phyloP scores from a whole-genome alignment of 2,797 vertebrate genomes.

The Girardinus metallicus region DNA sequence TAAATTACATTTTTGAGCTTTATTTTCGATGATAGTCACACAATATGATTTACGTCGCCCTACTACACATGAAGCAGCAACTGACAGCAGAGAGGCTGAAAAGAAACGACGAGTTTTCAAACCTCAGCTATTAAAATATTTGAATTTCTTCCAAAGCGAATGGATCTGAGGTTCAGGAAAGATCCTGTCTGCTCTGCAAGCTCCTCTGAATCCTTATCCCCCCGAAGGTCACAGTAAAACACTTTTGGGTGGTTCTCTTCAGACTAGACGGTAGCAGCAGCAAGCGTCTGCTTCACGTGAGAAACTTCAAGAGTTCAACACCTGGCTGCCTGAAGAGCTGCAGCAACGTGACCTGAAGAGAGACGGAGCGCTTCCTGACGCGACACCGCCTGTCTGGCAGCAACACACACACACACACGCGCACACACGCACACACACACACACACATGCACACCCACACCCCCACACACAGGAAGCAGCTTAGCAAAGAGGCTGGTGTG shows the following conservation, averaged over 20 bases:
- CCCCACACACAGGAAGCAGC: conserved; percentile 47
- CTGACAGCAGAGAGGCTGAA: not conserved
- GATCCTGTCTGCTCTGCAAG: not conserved
- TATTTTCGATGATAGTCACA: not conserved
- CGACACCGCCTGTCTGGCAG: conserved; percentile 51
- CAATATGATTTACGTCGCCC: not conserved
- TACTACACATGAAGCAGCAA: not conserved
- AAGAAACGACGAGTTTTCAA: not conserved
- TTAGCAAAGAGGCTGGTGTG: conserved; percentile 35
- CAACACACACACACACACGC: conserved; percentile 19
- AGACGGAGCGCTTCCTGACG: conserved; percentile 56
- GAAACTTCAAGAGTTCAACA: conserved; percentile 39
- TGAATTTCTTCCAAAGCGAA: not conserved
- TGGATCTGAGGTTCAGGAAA: conserved; percentile 1
- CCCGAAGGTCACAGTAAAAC: not conserved
- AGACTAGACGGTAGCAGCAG: not conserved
- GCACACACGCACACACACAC: conserved; percentile 10
- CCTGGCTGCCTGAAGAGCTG: conserved; percentile 47
- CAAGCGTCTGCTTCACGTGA: conserved; percentile 40
- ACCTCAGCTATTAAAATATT: not conserved
- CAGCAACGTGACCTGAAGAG: conserved; percentile 46
- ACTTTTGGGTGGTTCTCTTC: not conserved
- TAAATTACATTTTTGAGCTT: not conserved
- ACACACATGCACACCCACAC: too few relatives aligned
- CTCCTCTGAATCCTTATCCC: not conserved